Conservation (phyloP, 2,113 vertebrate species). For the Scomber japonicus region DNA sequence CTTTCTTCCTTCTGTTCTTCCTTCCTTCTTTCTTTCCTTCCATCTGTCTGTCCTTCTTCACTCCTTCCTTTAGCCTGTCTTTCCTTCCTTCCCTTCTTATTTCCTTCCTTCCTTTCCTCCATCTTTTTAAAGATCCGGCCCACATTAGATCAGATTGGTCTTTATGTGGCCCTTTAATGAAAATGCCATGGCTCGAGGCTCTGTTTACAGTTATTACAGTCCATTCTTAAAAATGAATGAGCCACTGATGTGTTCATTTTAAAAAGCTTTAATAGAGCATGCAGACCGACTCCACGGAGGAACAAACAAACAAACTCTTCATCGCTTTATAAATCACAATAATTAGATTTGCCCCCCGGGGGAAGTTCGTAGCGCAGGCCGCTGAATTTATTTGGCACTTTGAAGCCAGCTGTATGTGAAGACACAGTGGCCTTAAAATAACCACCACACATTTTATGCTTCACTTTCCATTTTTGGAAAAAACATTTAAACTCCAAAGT, state of each 20-base stretch:
- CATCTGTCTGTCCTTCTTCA: too few relatives aligned
- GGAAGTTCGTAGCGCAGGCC: not conserved
- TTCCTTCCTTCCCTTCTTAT: too few relatives aligned
- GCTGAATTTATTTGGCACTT: too few relatives aligned
- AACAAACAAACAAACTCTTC: not conserved
- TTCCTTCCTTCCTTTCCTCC: too few relatives aligned
- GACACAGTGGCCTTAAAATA: slow-evolving; percentile 5
- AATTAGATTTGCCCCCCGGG: not conserved
- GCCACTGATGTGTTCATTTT: not conserved
- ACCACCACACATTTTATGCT: not conserved
- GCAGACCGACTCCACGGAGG: not conserved
- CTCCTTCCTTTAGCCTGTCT: too few relatives aligned
- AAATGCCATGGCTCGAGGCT: too few relatives aligned
- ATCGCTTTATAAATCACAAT: slow-evolving; percentile 2
- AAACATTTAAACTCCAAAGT: not conserved
- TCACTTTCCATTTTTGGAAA: not conserved
- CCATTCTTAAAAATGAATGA: slow-evolving; percentile 18
- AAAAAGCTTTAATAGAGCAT: slow-evolving; percentile 1
- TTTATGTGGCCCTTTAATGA: too few relatives aligned
- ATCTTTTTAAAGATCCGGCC: too few relatives aligned
- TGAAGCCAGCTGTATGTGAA: not conserved
- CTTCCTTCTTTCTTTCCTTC: too few relatives aligned
- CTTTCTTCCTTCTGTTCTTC: too few relatives aligned
- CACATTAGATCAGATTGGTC: too few relatives aligned
- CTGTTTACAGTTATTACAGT: too few relatives aligned